A percentile compares a stretch with the other conserved stretches of the same genome.
Conservation (phyloP, 1,140 invertebrate genomes). For the Acromyrmex heyeri region DNA sequence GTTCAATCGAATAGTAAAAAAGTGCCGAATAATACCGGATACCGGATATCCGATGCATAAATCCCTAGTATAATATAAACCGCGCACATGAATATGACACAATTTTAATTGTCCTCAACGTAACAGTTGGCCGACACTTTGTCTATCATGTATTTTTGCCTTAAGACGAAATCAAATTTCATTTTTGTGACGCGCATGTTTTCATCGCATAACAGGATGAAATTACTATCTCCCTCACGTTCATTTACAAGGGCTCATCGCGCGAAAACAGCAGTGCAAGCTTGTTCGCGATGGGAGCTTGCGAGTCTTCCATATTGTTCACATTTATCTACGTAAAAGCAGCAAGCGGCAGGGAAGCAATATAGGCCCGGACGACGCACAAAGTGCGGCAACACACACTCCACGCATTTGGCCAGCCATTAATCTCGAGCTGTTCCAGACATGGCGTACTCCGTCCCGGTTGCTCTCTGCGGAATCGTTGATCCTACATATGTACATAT, state of each 20-base stretch:
- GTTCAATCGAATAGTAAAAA: too few species aligned
- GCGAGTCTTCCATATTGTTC: constrained; percentile 44
- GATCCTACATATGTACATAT: neutral
- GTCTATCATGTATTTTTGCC: too few species aligned
- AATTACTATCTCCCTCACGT: constrained; percentile 16
- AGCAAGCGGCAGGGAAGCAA: constrained; percentile 18
- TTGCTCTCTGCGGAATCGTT: neutral
- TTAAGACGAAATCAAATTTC: neutral
- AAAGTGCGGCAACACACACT: constrained; percentile 69
- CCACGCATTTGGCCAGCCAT: constrained; percentile 70
- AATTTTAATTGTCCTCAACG: too few species aligned
- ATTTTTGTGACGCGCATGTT: neutral
- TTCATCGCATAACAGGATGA: constrained; percentile 1
- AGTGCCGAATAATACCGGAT: too few species aligned
- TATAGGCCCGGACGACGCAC: constrained; percentile 38
- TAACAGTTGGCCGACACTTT: too few species aligned
- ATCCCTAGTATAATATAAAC: too few species aligned
- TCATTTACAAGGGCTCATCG: constrained; percentile 5
- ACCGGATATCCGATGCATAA: too few species aligned
- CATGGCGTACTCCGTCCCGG: constrained; percentile 33
- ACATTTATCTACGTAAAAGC: constrained; percentile 52
- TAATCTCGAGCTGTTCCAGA: constrained; percentile 74
- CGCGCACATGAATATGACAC: too few species aligned
- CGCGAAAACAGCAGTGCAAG: neutral
- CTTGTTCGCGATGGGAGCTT: constrained; percentile 12